These are phyloP conservation scores for Aphidius ervi DNA, from an alignment of 1,140 invertebrate species.

Conservation along the genomic window DNA sequence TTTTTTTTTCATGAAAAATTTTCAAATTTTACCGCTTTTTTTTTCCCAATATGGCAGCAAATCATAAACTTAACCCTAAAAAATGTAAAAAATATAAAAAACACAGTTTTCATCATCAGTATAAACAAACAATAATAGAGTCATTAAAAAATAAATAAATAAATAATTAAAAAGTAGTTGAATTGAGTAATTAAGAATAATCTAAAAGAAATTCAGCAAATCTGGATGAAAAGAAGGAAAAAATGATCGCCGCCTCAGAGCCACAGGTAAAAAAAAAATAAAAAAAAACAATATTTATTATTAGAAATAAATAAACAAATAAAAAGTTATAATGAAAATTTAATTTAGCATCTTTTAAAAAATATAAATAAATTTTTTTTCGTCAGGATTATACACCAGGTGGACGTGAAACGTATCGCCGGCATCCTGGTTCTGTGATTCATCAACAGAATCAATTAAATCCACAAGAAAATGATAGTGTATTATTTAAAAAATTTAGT, in stretches of 20 bases:
- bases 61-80: not conserved
- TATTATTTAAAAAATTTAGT: conserved; percentile 66
- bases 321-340: too few relatives aligned
- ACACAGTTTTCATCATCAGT: too few relatives aligned
- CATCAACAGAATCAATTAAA: conserved; percentile 26
- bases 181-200: too few relatives aligned
- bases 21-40: not conserved
- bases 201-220: conserved; percentile 51
- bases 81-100: not conserved
- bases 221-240: conserved; percentile 72
- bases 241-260: conserved; percentile 77
- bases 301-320: too few relatives aligned
- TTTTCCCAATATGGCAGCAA: conserved; percentile 28
- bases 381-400: conserved; percentile 84
- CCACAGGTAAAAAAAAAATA: conserved; percentile 62
- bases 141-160: too few relatives aligned
- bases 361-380: conserved; percentile 10
- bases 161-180: too few relatives aligned
- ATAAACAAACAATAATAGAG: too few relatives aligned
- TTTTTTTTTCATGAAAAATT: too few relatives aligned
- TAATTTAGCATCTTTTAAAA: too few relatives aligned
- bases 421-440: conserved; percentile 68
- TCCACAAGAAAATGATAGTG: conserved; percentile 52
- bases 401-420: conserved; percentile 73
- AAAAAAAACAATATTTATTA: not conserved